phyloP scores from a whole-genome alignment of 2,888 invertebrate genomes.

The Campopleginae sp. region DNA sequence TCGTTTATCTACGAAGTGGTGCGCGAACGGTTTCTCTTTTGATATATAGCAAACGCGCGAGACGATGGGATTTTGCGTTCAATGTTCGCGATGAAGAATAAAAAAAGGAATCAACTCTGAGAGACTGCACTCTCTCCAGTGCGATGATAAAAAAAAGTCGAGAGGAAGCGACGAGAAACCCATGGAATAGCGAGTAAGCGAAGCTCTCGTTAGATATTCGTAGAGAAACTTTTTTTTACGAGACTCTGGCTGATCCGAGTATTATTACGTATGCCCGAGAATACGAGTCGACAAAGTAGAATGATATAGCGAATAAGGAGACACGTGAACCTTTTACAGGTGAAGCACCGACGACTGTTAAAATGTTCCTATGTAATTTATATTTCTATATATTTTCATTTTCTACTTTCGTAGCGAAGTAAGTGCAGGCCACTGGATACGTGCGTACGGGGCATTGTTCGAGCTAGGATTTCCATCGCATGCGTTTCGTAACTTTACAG shows the following conservation, averaged over 20 bases:
- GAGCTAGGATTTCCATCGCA: constrained; percentile 34
- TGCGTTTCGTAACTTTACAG: constrained; percentile 54
- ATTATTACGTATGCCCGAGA: constrained; percentile 37
- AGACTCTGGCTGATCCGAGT: constrained; percentile 46
- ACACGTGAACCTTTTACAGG: neutral
- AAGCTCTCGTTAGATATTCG: constrained; percentile 43
- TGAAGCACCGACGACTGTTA: constrained; percentile 16
- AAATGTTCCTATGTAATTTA: neutral
- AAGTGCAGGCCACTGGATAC: constrained; percentile 23
- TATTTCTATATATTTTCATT: constrained; percentile 8
- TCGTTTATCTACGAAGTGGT: constrained; percentile 51
- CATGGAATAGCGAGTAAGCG: constrained; percentile 39
- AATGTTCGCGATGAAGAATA: constrained; percentile 34
- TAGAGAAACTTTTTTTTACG: constrained; percentile 30
- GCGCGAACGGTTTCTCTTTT: constrained; percentile 70
- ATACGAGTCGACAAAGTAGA: constrained; percentile 45
- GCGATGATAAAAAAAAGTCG: constrained; percentile 42
- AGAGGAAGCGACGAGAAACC: constrained; percentile 32
- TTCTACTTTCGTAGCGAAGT: neutral
- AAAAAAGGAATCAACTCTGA: constrained; percentile 16
- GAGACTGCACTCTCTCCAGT: constrained; percentile 41
- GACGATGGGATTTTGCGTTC: constrained; percentile 53
- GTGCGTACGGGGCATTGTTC: constrained; percentile 54
- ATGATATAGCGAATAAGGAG: constrained; percentile 40
- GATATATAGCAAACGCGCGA: constrained; percentile 26